A percentile compares a stretch with the other conserved stretches of the same genome.
These are phyloP conservation scores for Linnaemya vulpina DNA, from an alignment of 2,888 invertebrate genomes.

Conservation along the genomic window DNA sequence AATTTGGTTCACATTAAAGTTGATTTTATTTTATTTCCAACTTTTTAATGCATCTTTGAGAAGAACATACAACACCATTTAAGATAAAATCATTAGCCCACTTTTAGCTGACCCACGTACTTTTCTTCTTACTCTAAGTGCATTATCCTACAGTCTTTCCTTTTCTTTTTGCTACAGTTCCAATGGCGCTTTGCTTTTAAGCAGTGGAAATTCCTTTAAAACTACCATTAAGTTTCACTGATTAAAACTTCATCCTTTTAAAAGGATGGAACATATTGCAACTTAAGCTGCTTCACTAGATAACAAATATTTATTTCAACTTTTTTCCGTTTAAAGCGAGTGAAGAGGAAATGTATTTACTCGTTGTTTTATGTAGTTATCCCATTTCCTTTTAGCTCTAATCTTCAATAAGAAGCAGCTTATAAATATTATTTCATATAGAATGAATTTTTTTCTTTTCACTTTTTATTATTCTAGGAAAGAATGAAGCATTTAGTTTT, in stretches of 20 bases:
- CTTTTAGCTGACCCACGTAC: background rate
- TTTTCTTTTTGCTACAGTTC: background rate
- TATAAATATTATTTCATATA: constrained; percentile 20
- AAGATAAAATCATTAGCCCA: background rate
- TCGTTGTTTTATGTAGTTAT: background rate
- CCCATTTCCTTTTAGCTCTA: constrained; percentile 1
- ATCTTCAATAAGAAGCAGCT: constrained; percentile 41
- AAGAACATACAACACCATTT: background rate
- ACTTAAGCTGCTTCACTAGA: constrained; percentile 6
- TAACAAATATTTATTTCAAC: constrained; percentile 23
- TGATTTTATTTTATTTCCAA: background rate
- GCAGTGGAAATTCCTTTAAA: constrained; percentile 2
- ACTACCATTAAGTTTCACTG: constrained; percentile 25
- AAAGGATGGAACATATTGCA: constrained; percentile 1
- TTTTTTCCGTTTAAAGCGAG: background rate
- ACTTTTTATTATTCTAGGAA: background rate
- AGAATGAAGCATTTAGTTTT: background rate
- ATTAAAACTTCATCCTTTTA: constrained; percentile 36
- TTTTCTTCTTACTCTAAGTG: background rate
- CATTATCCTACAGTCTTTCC: background rate
- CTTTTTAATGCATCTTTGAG: background rate
- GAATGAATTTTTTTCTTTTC: background rate
- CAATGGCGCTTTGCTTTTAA: constrained; percentile 29
- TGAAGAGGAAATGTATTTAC: background rate
- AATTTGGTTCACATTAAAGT: background rate